Evolutionary conservation across 1,140 invertebrate species (phyloP).

Genomic region (Heliothis virescens): DNA sequence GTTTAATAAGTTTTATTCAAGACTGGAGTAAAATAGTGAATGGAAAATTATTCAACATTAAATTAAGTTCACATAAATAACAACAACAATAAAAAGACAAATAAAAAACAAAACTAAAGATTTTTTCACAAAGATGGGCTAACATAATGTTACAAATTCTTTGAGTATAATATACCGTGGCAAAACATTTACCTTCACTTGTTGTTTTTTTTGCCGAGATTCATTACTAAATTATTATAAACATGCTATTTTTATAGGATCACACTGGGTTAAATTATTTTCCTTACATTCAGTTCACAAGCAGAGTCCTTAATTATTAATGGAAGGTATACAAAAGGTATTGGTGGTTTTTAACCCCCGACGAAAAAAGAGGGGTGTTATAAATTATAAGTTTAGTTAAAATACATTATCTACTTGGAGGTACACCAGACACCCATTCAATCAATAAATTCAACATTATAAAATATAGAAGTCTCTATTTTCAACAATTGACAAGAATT

Average conservation of each 20-base stretch:
- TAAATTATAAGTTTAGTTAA: constrained; percentile 16
- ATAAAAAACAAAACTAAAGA: constrained; percentile 35
- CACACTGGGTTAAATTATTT: not conserved
- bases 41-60: constrained; percentile 31
- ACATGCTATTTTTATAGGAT: not conserved
- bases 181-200: not conserved
- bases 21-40: constrained; percentile 2
- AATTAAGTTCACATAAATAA: constrained; percentile 69
- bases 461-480: constrained; percentile 77
- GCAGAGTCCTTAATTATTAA: constrained; percentile 22
- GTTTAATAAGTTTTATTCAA: not conserved
- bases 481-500: constrained; percentile 82
- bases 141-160: constrained; percentile 7
- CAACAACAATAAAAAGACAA: constrained; percentile 62
- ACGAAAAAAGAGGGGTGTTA: too few species aligned
- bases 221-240: constrained; percentile 5
- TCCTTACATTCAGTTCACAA: constrained; percentile 3
- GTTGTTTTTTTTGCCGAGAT: constrained; percentile 7
- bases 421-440: constrained; percentile 48
- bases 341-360: constrained; percentile 35
- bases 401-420: constrained; percentile 55
- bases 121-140: constrained; percentile 13
- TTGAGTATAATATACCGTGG: constrained; percentile 21
- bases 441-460: constrained; percentile 69
- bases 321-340: constrained; percentile 36